Percentiles rank a stretch among this genome's conserved stretches.
Evolutionary conservation across 2,113 vertebrate species (phyloP).

Genomic region (Anas platyrhynchos): DNA sequence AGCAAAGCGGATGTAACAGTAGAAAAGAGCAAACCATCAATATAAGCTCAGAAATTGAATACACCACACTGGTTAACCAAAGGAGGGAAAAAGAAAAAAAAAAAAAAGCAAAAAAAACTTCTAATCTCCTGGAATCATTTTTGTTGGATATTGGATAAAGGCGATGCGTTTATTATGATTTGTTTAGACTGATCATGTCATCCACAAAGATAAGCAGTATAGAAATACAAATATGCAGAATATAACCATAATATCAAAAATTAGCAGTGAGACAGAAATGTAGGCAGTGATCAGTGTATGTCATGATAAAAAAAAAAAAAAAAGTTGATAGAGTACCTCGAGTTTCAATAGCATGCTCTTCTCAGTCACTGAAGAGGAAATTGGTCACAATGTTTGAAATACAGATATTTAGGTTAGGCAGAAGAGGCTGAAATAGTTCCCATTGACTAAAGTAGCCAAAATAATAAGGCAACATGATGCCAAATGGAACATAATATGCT

Average conservation of each 20-base stretch:
- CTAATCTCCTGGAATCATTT: neutral
- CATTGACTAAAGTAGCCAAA: neutral
- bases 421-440: neutral
- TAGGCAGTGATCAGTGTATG: neutral
- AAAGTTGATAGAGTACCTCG: neutral
- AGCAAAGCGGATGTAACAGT: neutral
- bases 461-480: neutral
- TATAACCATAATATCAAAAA: neutral
- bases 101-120: neutral
- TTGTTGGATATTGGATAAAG: neutral
- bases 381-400: neutral
- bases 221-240: neutral
- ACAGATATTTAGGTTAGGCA: neutral
- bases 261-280: neutral
- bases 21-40: neutral
- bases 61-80: neutral
- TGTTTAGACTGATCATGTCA: neutral
- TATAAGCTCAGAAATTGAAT: neutral
- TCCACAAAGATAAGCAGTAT: neutral
- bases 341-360: neutral
- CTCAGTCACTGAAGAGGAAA: neutral
- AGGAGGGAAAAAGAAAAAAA: neutral
- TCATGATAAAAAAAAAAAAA: neutral
- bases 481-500: neutral
- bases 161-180: neutral